Conservation (phyloP, 1,140 invertebrate species). For the Formica exsecta region DNA sequence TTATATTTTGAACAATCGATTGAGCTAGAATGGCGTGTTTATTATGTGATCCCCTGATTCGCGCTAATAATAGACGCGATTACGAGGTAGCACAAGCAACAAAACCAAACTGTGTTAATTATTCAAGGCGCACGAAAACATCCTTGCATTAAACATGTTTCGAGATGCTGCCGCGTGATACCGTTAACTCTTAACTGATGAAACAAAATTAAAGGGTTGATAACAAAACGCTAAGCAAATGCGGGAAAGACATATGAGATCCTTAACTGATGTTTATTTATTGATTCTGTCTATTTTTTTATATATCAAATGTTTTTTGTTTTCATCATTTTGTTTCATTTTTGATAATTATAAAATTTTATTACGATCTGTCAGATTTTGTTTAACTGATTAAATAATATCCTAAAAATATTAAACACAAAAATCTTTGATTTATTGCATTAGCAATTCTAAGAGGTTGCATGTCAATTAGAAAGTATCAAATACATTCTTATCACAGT, state of each 20-base stretch:
- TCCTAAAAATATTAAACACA: not conserved
- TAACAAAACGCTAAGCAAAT: slow-evolving; percentile 30
- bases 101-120: slow-evolving; percentile 63
- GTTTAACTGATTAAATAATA: not conserved
- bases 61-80: slow-evolving; percentile 57
- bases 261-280: slow-evolving; percentile 54
- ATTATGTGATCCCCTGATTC: slow-evolving; percentile 39
- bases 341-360: not conserved
- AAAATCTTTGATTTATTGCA: slow-evolving; percentile 30
- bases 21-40: slow-evolving; percentile 43
- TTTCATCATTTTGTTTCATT: not conserved
- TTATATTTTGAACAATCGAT: slow-evolving; percentile 24
- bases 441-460: not conserved
- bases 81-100: slow-evolving; percentile 54
- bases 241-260: slow-evolving; percentile 26
- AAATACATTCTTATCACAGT: slow-evolving; percentile 35
- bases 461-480: slow-evolving; percentile 32
- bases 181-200: slow-evolving; percentile 56
- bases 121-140: slow-evolving; percentile 60
- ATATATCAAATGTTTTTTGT: not conserved
- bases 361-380: not conserved
- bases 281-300: not conserved
- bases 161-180: slow-evolving; percentile 50
- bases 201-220: slow-evolving; percentile 53
- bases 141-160: slow-evolving; percentile 57